These are phyloP conservation scores for Chondrilla cf. caribensis DNA, from an alignment of 37 sponge, comb jelly and placozoan genomes.

Conservation along the genomic window DNA sequence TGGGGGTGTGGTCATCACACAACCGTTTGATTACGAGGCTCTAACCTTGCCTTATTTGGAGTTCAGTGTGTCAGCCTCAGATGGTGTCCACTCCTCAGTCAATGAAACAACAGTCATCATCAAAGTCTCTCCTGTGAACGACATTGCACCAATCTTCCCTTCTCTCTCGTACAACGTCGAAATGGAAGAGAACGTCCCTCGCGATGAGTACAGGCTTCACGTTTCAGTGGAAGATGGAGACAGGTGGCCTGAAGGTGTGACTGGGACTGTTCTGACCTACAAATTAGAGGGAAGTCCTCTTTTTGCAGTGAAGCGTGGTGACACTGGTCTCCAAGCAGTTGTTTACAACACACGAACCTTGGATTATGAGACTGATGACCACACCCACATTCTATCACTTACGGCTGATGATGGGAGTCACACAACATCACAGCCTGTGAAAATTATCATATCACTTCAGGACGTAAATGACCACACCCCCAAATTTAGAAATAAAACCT, in stretches of 20 bases:
- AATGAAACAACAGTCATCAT: constrained; percentile 29
- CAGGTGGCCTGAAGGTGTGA: constrained; percentile 18
- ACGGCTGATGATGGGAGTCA: constrained; percentile 42
- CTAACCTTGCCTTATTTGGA: background rate
- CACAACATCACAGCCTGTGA: constrained; percentile 1
- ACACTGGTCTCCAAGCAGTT: constrained; percentile 17
- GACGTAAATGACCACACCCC: constrained; percentile 62
- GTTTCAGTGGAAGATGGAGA: constrained; percentile 47
- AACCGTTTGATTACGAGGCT: constrained; percentile 42
- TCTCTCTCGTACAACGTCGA: constrained; percentile 6
- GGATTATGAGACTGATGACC: constrained; percentile 42
- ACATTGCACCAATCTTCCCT: constrained; percentile 43
- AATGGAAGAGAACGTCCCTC: constrained; percentile 41
- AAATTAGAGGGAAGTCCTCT: background rate
- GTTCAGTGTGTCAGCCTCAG: constrained; percentile 40
- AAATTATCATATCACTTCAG: constrained; percentile 14
- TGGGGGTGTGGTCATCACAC: constrained; percentile 36
- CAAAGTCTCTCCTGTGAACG: constrained; percentile 44
- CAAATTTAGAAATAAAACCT: constrained; percentile 10
- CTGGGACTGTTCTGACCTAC: constrained; percentile 19
- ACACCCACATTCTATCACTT: constrained; percentile 26
- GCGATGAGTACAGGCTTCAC: constrained; percentile 1
- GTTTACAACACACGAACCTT: constrained; percentile 9
- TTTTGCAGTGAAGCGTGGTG: constrained; percentile 23
- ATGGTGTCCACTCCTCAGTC: constrained; percentile 41